These are phyloP conservation scores for Apteryx owenii DNA, from an alignment of 2,113 vertebrate species.

Conservation along the genomic window DNA sequence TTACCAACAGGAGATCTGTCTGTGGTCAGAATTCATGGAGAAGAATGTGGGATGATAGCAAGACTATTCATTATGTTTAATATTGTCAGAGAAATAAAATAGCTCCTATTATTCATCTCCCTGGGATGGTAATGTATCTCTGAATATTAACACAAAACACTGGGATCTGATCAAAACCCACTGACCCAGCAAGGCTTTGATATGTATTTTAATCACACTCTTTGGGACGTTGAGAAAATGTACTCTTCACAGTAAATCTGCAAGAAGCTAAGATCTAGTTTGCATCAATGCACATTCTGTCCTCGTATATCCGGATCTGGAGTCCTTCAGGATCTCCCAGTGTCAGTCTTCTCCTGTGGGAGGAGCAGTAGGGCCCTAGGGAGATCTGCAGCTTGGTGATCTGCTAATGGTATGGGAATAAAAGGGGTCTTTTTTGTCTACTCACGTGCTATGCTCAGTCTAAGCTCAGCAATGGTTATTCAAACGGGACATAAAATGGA, in stretches of 20 bases:
- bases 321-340: not conserved
- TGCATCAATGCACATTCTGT: not conserved
- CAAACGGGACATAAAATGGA: not conserved
- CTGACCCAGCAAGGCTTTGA: constrained; percentile 17
- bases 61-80: constrained; percentile 57
- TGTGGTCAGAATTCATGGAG: constrained; percentile 30
- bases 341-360: not conserved
- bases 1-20: constrained; percentile 58
- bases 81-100: constrained; percentile 59
- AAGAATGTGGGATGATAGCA: constrained; percentile 37
- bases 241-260: not conserved
- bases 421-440: not conserved
- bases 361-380: not conserved
- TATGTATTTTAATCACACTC: constrained; percentile 27
- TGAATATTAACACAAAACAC: constrained; percentile 41
- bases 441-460: not conserved
- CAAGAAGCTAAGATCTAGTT: not conserved
- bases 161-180: constrained; percentile 46
- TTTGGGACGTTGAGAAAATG: not conserved
- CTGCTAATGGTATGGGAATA: not conserved
- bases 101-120: constrained; percentile 46
- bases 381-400: not conserved
- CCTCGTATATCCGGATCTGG: not conserved
- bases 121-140: not conserved
- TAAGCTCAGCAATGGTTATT: not conserved